phyloP scores from a whole-genome alignment of 2,888 invertebrate genomes.

The Auanema freiburgensis region DNA sequence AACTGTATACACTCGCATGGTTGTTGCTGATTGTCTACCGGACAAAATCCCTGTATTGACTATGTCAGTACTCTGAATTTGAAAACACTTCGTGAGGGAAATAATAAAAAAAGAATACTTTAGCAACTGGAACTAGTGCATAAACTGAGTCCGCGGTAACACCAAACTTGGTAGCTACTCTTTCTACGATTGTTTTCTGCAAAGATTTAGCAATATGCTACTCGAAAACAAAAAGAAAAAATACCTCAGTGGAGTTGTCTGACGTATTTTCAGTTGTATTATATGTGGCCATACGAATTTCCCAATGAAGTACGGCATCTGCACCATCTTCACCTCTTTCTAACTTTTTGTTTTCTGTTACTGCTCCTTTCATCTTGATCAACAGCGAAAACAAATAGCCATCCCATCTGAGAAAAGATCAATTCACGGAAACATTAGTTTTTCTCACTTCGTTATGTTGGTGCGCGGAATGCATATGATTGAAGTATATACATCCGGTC shows the following conservation, averaged over 20 bases:
- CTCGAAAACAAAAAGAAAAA: conserved; percentile 1
- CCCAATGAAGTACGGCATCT: conserved; percentile 21
- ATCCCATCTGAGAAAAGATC: conserved; percentile 29
- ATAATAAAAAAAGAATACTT: conserved; percentile 25
- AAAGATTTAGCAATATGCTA: background rate
- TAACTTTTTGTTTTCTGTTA: conserved; percentile 13
- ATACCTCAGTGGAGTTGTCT: conserved; percentile 14
- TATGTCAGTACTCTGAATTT: conserved; percentile 40
- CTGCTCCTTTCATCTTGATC: conserved; percentile 23
- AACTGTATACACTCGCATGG: conserved; percentile 51
- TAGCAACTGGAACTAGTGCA: conserved; percentile 28
- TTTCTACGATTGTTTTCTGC: conserved; percentile 15
- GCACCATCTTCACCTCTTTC: conserved; percentile 16
- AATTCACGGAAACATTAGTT: background rate
- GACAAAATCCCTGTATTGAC: conserved; percentile 59
- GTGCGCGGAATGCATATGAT: conserved; percentile 33
- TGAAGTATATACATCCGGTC: conserved; percentile 45
- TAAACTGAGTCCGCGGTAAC: conserved; percentile 36
- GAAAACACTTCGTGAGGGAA: conserved; percentile 17
- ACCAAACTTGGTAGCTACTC: conserved; percentile 43
- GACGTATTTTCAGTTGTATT: background rate
- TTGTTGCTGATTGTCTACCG: conserved; percentile 45
- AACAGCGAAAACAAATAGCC: conserved; percentile 38
- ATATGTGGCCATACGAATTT: conserved; percentile 13
- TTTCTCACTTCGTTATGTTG: conserved; percentile 26